These are phyloP conservation scores for Metridium senile DNA, from an alignment of 92 coral and sea anemone species.

Conservation along the genomic window DNA sequence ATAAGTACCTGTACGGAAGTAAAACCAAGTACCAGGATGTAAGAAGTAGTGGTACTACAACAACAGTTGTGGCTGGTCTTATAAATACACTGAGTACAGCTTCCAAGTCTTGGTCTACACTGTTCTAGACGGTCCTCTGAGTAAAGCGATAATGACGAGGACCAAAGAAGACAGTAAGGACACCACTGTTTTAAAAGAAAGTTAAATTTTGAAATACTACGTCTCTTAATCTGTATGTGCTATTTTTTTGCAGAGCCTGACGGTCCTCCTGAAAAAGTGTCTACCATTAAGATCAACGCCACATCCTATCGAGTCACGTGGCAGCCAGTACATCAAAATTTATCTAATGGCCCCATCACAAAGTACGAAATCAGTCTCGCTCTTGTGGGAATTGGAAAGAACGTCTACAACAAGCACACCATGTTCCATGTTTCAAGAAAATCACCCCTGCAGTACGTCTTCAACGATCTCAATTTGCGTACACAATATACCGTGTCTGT, in stretches of 20 bases:
- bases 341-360: not conserved
- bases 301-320: not conserved
- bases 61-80: too few relatives aligned
- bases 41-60: too few relatives aligned
- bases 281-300: not conserved
- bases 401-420: not conserved
- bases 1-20: too few relatives aligned
- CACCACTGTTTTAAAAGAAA: too few relatives aligned
- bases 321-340: not conserved
- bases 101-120: too few relatives aligned
- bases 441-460: not conserved
- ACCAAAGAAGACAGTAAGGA: too few relatives aligned
- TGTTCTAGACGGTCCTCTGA: too few relatives aligned
- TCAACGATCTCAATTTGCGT: slow-evolving; percentile 14
- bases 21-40: too few relatives aligned
- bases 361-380: not conserved
- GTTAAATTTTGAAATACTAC: too few relatives aligned
- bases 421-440: not conserved
- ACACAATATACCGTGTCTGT: slow-evolving; percentile 31
- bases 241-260: slow-evolving; percentile 13
- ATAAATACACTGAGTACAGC: too few relatives aligned
- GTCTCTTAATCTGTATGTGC: not conserved
- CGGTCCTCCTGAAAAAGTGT: slow-evolving; percentile 1
- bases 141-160: too few relatives aligned
- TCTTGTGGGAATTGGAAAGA: not conserved